phyloP scores from a whole-genome alignment of 1,140 invertebrate genomes.

The Trichogramma pretiosum region DNA sequence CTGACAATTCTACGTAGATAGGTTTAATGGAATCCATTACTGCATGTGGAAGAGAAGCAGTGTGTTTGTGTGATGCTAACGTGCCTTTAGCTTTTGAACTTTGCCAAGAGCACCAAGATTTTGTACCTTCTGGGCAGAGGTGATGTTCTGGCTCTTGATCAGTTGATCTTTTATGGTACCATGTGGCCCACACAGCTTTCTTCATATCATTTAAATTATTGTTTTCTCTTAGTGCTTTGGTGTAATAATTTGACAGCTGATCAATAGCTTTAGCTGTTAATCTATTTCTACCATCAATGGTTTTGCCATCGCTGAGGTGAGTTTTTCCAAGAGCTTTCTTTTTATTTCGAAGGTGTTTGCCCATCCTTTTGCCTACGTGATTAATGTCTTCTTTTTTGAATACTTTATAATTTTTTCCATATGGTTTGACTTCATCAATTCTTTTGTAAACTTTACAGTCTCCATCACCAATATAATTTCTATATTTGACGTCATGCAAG shows the following conservation, averaged over 20 bases:
- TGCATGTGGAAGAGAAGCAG: neutral
- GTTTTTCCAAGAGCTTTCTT: no score
- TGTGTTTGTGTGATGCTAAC: slow-evolving; percentile 1
- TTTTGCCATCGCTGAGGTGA: neutral
- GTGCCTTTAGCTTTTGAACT: slow-evolving; percentile 3
- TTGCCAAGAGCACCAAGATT: slow-evolving; percentile 14
- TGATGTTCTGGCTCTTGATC: slow-evolving; percentile 21
- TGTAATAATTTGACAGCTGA: slow-evolving; percentile 18
- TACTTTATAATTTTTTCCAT: no score
- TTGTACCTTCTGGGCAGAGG: slow-evolving; percentile 18
- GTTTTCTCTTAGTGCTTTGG: slow-evolving; percentile 21
- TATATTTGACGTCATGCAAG: slow-evolving; percentile 1
- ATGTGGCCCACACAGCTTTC: slow-evolving; percentile 23
- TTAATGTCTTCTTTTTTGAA: slow-evolving; percentile 17
- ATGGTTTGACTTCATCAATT: slow-evolving; percentile 1
- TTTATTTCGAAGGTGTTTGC: slow-evolving; percentile 8
- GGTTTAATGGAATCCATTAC: neutral
- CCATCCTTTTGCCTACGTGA: slow-evolving; percentile 17
- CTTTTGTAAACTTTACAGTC: slow-evolving; percentile 16
- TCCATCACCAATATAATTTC: no score
- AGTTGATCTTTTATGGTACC: slow-evolving; percentile 23
- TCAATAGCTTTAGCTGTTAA: slow-evolving; percentile 18
- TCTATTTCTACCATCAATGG: neutral
- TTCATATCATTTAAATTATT: slow-evolving; percentile 21
- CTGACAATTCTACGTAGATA: slow-evolving; percentile 4